Base-by-base conservation (phyloP, 2,797 vertebrate species). In the Phoebastria nigripes region DNA sequence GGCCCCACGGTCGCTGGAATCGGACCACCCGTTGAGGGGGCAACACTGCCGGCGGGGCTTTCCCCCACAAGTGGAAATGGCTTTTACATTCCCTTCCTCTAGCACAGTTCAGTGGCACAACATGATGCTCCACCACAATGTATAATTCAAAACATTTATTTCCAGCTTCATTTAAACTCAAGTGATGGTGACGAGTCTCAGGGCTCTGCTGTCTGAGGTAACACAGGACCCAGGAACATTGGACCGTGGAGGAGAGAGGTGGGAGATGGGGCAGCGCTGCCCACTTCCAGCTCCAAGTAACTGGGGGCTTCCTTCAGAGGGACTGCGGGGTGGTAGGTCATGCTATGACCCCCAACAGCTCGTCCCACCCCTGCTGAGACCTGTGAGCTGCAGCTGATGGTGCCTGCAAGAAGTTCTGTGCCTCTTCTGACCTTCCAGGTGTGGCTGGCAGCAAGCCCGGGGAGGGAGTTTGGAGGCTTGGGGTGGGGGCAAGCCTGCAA, bases 21-120 rank as follows among this genome's bases (percentile, higher is more conserved):
- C 1, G 1, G 37, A 70, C 21, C 7, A 15, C 6, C 49, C 59
- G 21, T 0, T 0, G 3, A 82, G 28, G 37, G 15, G 33, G 26
- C 58, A 42, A 71, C 31, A 4, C 13, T 49, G 52, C 49, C 0
- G 1, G 61, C 41, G 47, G 15, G 20, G 12, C 26, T 44, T 29
- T 47, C 33, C 28, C 35, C 16, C 14, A 18, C 8, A 69, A 35
- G 29, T 41, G 21, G 55, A 84, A 56, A 56, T 46, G 24, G 55
- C 12, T 89, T 73, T 89, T 67, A 72, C 0, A 0, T 56, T 74
- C 55, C 42, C 29, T 79, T 69, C 73, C 29, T 74, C 37, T 79
- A 56, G 61, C 54, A 62, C 18, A 63, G 73, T 35, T 46, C 54
- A 44, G 65, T 66, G 72, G 47, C 41, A 58, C 15, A 31, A 17